Percentiles rank a stretch among this genome's conserved stretches.
These are phyloP conservation scores for Drosophila niveifrons DNA, from an alignment of 2,888 invertebrate species.

Conservation along the genomic window DNA sequence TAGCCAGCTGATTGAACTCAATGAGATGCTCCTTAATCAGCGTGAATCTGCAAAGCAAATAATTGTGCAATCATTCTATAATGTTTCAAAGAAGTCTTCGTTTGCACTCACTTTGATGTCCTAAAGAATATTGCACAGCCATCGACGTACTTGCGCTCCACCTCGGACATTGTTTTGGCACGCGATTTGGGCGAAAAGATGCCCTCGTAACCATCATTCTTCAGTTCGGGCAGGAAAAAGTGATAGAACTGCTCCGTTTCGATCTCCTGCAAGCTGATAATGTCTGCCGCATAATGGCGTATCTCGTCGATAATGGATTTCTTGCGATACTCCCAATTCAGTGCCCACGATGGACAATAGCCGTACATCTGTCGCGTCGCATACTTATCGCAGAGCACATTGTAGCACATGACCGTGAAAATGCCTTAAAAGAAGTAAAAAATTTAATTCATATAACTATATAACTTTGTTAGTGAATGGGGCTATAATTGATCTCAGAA, in stretches of 20 bases:
- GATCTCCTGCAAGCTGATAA: slow-evolving; percentile 98
- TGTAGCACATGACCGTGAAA: slow-evolving; percentile 99
- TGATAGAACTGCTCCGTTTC: slow-evolving; percentile 99
- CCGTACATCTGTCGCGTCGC: slow-evolving; percentile 99
- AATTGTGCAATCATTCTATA: background rate
- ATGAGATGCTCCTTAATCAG: slow-evolving; percentile 98
- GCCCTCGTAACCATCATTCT: slow-evolving; percentile 95
- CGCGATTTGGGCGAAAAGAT: slow-evolving; percentile 99
- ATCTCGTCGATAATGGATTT: slow-evolving; percentile 98
- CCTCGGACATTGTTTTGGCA: slow-evolving; percentile 98
- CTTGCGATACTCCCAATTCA: slow-evolving; percentile 99
- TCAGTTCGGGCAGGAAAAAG: slow-evolving; percentile 97
- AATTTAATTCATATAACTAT: background rate
- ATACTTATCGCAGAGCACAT: slow-evolving; percentile 99
- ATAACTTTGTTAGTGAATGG: too few species aligned
- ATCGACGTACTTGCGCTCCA: slow-evolving; percentile 98
- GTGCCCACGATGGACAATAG: slow-evolving; percentile 99
- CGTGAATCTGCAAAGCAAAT: slow-evolving; percentile 90
- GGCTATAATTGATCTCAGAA: too few species aligned
- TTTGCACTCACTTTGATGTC: slow-evolving; percentile 91
- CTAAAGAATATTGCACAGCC: slow-evolving; percentile 99
- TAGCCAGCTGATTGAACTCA: slow-evolving; percentile 99
- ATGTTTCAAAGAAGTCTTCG: background rate
- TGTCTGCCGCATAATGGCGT: slow-evolving; percentile 97
- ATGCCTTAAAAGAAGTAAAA: slow-evolving; percentile 88